phyloP scores from a whole-genome alignment of 2,113 vertebrate genomes.

The Benitochromis conjunctus region DNA sequence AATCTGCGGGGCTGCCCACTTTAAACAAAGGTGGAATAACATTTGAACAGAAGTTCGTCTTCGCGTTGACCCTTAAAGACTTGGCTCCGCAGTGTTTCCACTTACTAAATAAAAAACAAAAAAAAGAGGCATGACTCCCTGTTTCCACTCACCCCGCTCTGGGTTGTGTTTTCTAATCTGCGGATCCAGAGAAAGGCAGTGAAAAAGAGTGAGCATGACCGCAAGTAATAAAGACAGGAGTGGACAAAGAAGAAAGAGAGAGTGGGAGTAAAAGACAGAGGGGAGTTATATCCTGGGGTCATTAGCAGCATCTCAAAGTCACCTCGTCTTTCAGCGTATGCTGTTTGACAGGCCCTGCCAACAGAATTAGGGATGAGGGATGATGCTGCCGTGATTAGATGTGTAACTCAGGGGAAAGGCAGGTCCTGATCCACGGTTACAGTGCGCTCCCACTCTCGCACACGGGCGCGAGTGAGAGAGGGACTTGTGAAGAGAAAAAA shows the following conservation, averaged over 20 bases:
- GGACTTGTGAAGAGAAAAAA: neutral
- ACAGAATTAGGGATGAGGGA: slow-evolving; percentile 63
- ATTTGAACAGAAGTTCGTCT: neutral
- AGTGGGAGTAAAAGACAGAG: slow-evolving; percentile 32
- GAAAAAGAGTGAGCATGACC: slow-evolving; percentile 21
- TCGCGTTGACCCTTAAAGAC: neutral
- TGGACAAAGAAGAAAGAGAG: slow-evolving; percentile 38
- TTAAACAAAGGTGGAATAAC: slow-evolving; percentile 35
- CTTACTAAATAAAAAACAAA: neutral
- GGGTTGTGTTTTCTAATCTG: slow-evolving; percentile 1
- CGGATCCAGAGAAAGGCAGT: neutral
- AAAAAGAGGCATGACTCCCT: neutral
- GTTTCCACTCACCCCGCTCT: neutral
- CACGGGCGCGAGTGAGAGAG: neutral
- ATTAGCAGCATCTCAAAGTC: slow-evolving; percentile 75
- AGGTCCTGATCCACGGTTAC: slow-evolving; percentile 10
- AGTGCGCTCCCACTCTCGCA: neutral
- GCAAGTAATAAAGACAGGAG: slow-evolving; percentile 32
- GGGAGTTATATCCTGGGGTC: slow-evolving; percentile 60
- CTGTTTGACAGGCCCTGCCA: slow-evolving; percentile 71
- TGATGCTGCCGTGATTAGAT: slow-evolving; percentile 67
- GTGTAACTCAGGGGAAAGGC: slow-evolving; percentile 50
- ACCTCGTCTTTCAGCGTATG: slow-evolving; percentile 64
- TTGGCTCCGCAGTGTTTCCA: neutral
- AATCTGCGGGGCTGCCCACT: neutral